phyloP scores from a whole-genome alignment of 2,888 invertebrate genomes.

The Acronicta aceris region DNA sequence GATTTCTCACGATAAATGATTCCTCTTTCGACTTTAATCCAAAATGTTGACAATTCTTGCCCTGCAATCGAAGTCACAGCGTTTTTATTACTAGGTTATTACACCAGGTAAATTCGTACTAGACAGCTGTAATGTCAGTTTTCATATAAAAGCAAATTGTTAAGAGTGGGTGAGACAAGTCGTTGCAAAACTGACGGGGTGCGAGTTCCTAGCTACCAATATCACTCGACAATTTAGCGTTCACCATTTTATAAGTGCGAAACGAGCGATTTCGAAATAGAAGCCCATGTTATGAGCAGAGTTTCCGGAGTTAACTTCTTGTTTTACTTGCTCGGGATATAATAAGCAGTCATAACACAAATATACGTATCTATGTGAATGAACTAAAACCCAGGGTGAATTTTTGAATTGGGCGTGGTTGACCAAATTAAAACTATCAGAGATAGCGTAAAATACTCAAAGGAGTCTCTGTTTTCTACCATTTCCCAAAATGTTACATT shows the following conservation, averaged over 20 bases:
- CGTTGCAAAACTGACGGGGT: constrained; percentile 39
- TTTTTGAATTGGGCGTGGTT: too few species aligned
- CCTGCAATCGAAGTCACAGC: not conserved
- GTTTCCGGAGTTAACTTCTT: not conserved
- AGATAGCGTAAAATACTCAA: too few species aligned
- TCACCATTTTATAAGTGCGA: constrained; percentile 4
- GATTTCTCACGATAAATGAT: too few species aligned
- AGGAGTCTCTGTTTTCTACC: too few species aligned
- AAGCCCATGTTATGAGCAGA: not conserved
- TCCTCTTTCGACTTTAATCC: too few species aligned
- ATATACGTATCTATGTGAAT: not conserved
- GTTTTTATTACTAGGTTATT: not conserved
- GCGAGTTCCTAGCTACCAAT: constrained; percentile 12
- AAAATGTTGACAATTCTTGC: too few species aligned
- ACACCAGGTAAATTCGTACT: constrained; percentile 25
- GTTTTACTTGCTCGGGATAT: not conserved
- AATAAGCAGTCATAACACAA: not conserved
- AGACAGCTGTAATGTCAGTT: constrained; percentile 27
- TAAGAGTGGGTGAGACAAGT: constrained; percentile 29
- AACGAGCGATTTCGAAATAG: constrained; percentile 13
- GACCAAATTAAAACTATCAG: too few species aligned
- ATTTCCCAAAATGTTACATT: too few species aligned
- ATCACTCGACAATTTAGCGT: constrained; percentile 19
- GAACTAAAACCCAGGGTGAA: too few species aligned
- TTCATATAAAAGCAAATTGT: constrained; percentile 28